Evolutionary conservation across 2,113 vertebrate species (phyloP).

Genomic region (Lasiurus borealis): DNA sequence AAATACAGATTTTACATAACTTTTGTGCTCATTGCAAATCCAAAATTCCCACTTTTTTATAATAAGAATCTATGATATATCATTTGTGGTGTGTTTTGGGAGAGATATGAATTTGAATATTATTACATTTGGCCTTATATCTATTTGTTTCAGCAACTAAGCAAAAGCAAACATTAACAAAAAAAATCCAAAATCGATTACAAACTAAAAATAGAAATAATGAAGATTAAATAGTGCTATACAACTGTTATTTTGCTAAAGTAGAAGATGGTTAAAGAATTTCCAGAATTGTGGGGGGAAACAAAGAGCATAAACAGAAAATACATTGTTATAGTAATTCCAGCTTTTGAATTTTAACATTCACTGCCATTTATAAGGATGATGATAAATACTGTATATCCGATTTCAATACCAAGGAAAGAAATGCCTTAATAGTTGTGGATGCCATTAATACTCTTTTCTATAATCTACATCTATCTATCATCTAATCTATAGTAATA

Average conservation of each 20-base stretch:
- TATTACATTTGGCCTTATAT: background rate
- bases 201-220: constrained; percentile 3
- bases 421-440: background rate
- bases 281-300: background rate
- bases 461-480: background rate
- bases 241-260: background rate
- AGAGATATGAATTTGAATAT: background rate
- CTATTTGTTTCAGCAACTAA: background rate
- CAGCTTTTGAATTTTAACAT: background rate
- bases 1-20: background rate
- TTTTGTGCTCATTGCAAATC: constrained; percentile 8
- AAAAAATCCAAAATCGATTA: constrained; percentile 32
- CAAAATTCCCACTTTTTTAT: background rate
- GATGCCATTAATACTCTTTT: background rate
- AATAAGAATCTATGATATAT: background rate
- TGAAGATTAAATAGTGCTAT: background rate
- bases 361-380: background rate
- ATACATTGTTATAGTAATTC: background rate
- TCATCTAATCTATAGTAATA: background rate
- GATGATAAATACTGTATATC: background rate
- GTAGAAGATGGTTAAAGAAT: background rate
- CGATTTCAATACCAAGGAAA: background rate
- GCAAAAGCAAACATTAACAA: constrained; percentile 14
- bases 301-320: background rate
- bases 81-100: background rate